A percentile compares a stretch with the other conserved stretches of the same genome.
Evolutionary conservation across 2,113 vertebrate genomes (phyloP).

Genomic region (Vulpes ferrilata): DNA sequence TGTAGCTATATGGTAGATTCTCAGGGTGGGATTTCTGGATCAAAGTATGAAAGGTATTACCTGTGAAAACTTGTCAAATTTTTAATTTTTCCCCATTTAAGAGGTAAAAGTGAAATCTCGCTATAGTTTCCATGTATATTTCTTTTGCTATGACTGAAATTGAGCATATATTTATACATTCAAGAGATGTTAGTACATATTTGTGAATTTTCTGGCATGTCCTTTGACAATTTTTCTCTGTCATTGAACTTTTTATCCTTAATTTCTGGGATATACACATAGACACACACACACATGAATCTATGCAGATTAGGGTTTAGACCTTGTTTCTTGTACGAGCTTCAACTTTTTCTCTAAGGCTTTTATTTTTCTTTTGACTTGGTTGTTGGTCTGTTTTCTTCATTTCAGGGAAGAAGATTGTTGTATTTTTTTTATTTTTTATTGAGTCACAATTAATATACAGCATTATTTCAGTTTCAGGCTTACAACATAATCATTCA

Average conservation of each 20-base stretch:
- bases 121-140: not conserved
- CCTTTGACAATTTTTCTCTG: not conserved
- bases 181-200: not conserved
- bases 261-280: not conserved
- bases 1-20: not conserved
- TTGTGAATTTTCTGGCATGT: not conserved
- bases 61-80: not conserved
- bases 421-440: not conserved
- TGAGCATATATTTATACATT: not conserved
- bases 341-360: not conserved
- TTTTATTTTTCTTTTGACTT: not conserved
- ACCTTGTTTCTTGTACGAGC: not conserved
- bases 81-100: not conserved
- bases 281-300: not conserved
- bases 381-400: not conserved
- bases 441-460: not conserved
- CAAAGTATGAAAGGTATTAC: not conserved
- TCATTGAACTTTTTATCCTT: not conserved
- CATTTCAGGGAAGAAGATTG: not conserved
- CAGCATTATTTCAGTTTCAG: not conserved
- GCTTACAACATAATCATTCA: not conserved
- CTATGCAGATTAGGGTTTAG: not conserved
- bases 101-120: not conserved
- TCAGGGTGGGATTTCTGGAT: not conserved
- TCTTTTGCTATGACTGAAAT: not conserved